Conservation (phyloP, 2,888 invertebrate species). For the Zeuzera pyrina region DNA sequence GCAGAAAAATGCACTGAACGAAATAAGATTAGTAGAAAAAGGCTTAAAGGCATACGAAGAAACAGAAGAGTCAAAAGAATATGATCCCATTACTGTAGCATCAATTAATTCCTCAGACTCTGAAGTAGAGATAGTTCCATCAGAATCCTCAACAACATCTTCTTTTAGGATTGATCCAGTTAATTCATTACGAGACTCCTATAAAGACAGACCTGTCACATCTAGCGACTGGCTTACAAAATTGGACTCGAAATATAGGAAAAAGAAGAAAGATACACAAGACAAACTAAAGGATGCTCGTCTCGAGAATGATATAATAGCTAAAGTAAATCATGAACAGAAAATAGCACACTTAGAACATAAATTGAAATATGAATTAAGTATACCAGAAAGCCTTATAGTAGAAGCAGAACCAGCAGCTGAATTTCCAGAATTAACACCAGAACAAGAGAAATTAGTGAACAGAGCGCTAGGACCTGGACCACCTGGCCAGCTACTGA, state of each 20-base stretch:
- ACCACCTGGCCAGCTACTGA: slow-evolving; percentile 77
- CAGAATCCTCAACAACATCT: slow-evolving; percentile 54
- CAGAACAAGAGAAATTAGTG: slow-evolving; percentile 75
- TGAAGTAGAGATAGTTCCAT: slow-evolving; percentile 53
- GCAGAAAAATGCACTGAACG: slow-evolving; percentile 46
- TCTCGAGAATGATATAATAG: slow-evolving; percentile 58
- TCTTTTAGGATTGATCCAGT: slow-evolving; percentile 50
- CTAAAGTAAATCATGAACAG: slow-evolving; percentile 59
- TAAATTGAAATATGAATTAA: slow-evolving; percentile 54
- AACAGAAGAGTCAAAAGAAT: slow-evolving; percentile 35
- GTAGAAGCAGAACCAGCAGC: slow-evolving; percentile 55
- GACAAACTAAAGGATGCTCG: slow-evolving; percentile 59
- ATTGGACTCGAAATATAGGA: slow-evolving; percentile 58
- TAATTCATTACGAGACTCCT: slow-evolving; percentile 73
- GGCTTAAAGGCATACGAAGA: slow-evolving; percentile 36
- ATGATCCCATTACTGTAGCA: slow-evolving; percentile 57
- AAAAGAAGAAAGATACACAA: slow-evolving; percentile 47
- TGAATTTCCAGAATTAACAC: slow-evolving; percentile 76
- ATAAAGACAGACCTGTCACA: slow-evolving; percentile 62
- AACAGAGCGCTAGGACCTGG: slow-evolving; percentile 72
- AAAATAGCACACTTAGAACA: slow-evolving; percentile 55
- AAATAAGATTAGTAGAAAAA: slow-evolving; percentile 44
- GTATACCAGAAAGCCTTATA: slow-evolving; percentile 62
- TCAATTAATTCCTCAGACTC: slow-evolving; percentile 64
- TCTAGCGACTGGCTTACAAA: slow-evolving; percentile 69